Conservation (phyloP, 2,113 vertebrate genomes). For the Oostethus manadensis region DNA sequence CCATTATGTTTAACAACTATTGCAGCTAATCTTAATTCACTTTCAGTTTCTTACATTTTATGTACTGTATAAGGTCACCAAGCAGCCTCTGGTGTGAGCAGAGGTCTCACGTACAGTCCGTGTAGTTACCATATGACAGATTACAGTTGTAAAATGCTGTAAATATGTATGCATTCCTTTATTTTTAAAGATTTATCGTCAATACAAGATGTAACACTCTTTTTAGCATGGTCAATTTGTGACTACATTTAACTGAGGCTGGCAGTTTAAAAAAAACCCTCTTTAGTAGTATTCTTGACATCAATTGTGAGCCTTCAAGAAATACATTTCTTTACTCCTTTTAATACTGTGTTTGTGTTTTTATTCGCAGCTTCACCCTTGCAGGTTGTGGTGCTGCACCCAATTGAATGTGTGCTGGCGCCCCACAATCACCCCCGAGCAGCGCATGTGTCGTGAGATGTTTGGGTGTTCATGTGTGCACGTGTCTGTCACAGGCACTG, state of each 20-base stretch:
- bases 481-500: slow-evolving; percentile 26
- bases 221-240: too few relatives aligned
- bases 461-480: slow-evolving; percentile 29
- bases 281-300: too few relatives aligned
- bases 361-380: neutral
- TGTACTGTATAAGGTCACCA: neutral
- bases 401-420: neutral
- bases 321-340: too few relatives aligned
- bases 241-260: too few relatives aligned
- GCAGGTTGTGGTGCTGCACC: neutral
- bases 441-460: slow-evolving; percentile 50
- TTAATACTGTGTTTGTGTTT: too few relatives aligned
- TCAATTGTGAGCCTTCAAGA: too few relatives aligned
- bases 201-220: too few relatives aligned
- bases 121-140: neutral
- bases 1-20: neutral
- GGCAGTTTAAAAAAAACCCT: too few relatives aligned
- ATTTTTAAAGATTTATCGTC: neutral
- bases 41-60: neutral
- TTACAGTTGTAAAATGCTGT: neutral
- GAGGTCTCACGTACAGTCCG: neutral
- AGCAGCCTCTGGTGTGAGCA: neutral
- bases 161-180: neutral
- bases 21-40: neutral
- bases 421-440: slow-evolving; percentile 13